phyloP scores from a whole-genome alignment of 92 coral and sea anemone genomes.

The Chrysogorgia sp. region DNA sequence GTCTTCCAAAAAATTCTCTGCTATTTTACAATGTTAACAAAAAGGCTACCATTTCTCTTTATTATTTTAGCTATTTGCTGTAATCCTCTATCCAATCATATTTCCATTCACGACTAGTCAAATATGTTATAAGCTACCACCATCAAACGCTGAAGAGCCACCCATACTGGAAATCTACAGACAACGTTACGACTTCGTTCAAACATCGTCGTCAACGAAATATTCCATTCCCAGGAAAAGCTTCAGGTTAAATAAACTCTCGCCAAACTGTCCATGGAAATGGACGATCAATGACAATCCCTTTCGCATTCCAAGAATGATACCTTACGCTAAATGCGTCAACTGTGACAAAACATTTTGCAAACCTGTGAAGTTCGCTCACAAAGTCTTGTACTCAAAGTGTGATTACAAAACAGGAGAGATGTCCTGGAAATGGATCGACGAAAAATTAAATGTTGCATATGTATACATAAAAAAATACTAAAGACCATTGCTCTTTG shows the following conservation, averaged over 20 bases:
- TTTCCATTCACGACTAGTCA: no score
- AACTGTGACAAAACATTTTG: not conserved
- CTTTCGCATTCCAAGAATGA: not conserved
- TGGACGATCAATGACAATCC: not conserved
- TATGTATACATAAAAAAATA: constrained; percentile 35
- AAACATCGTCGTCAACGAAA: not conserved
- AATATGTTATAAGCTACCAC: no score
- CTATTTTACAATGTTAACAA: no score
- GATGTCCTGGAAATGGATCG: constrained; percentile 14
- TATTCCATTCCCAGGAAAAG: not conserved
- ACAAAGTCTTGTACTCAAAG: not conserved
- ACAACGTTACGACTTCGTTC: not conserved
- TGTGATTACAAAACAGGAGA: constrained; percentile 22
- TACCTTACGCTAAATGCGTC: not conserved
- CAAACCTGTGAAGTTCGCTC: not conserved
- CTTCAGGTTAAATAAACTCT: no score
- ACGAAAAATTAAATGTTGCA: constrained; percentile 35
- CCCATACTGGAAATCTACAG: not conserved
- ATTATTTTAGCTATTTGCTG: not conserved
- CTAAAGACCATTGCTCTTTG: no score
- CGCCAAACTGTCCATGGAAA: constrained; percentile 11
- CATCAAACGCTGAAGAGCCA: not conserved
- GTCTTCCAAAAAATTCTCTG: no score
- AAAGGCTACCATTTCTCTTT: not conserved
- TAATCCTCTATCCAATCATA: not conserved